Base-by-base conservation (phyloP, 1,140 invertebrate genomes). In the Penaeus chinensis region DNA sequence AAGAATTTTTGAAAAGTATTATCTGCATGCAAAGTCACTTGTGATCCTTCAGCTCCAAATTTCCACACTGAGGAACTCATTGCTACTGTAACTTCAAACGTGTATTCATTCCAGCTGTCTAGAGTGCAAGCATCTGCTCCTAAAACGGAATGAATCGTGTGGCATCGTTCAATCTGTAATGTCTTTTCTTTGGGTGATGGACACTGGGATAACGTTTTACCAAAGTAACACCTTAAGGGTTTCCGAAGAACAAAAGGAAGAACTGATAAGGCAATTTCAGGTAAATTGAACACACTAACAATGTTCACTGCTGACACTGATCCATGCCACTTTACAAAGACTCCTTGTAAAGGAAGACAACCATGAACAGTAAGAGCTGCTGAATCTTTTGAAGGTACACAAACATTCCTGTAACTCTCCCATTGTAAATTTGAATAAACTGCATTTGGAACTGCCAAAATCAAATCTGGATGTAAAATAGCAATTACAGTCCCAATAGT, bases 351-450 rank as follows among this genome's bases (percentile, higher is more conserved):
- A n/a, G 85, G 84, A 10, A 76, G 32, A 66, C 89, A 89, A 24
- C 76, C 77, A 54, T 87, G 84, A 13, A 74, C 61, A 18, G 77
- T 87, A 32, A 54, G 54, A 24, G 85, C 89, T 22, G 54, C 76
- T 24, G 79, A 27, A 63, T 78, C 80, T 76, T 85, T 84, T 13
- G 81, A 87, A 1, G 89, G 85, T 11, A 82, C 27, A 71, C 89
- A 89, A 20, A 89, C 84, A 74, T 89, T 89, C 24, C 82, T 87
- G 77, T 79, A 89, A 61, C 22, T 81, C 3, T 78, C 86, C 89
- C 89, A 89, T 13, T 80, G 71, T 32, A 89, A 77, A 22, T 54
- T 63, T 8, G 86, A 82, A 42, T 79, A 47, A 11, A 71, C 42
- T 10, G 61, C 27, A 4, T 69, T 18, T n/a, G 69, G 60, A 24